phyloP scores from a whole-genome alignment of 2,113 vertebrate species.

The Engraulis encrasicolus region DNA sequence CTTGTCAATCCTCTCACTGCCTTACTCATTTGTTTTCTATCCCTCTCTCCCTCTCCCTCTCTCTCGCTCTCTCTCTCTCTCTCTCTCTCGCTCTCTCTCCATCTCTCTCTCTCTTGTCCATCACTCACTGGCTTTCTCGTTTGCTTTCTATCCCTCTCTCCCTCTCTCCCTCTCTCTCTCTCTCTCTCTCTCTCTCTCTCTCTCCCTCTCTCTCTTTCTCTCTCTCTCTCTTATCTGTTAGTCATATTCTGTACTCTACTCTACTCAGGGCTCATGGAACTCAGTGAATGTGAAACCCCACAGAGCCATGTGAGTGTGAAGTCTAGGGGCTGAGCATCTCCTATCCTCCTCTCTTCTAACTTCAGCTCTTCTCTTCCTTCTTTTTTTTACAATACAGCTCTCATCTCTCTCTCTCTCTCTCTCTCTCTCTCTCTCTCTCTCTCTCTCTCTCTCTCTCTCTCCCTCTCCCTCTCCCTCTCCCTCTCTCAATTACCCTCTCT shows the following conservation, averaged over 20 bases:
- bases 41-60: no score
- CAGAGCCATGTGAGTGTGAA: no score
- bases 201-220: slow-evolving; percentile 22
- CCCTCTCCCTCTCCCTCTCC: neutral
- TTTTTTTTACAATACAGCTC: neutral
- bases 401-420: no score
- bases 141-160: neutral
- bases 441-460: neutral
- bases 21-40: no score
- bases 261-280: no score
- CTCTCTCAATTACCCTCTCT: no score
- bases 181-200: neutral
- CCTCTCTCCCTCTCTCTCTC: slow-evolving; percentile 24
- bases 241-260: no score
- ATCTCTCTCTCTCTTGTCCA: slow-evolving; percentile 28
- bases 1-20: neutral
- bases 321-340: no score
- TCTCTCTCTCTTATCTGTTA: neutral
- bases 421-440: neutral
- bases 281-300: no score
- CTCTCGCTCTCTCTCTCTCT: neutral
- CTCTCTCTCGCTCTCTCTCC: slow-evolving; percentile 20
- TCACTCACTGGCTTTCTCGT: slow-evolving; percentile 14
- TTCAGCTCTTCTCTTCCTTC: neutral
- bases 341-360: neutral